phyloP scores from a whole-genome alignment of 2,113 vertebrate species.

The Indri indri region DNA sequence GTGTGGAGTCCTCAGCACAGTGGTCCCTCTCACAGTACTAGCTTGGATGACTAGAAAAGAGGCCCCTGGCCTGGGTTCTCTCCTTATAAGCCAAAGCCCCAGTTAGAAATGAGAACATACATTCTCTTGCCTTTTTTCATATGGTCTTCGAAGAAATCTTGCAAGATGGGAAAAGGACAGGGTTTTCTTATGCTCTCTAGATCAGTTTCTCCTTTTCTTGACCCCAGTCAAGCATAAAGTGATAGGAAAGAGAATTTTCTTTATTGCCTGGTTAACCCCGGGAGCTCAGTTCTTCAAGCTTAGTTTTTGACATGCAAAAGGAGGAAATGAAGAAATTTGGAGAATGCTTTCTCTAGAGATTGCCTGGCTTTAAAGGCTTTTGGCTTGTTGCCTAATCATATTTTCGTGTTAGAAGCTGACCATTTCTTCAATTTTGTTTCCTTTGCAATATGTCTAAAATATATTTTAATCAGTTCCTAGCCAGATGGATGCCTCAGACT shows the following conservation, averaged over 20 bases:
- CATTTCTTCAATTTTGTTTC: neutral
- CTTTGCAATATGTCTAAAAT: neutral
- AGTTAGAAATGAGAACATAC: neutral
- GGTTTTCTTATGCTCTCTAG: neutral
- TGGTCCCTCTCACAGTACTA: neutral
- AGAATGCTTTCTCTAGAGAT: neutral
- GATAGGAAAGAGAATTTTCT: neutral
- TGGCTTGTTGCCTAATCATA: neutral
- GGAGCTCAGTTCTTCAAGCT: neutral
- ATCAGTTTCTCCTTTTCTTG: neutral
- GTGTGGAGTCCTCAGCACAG: neutral
- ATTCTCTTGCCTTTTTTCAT: neutral
- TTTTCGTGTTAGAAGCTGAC: neutral
- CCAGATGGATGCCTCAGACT: neutral
- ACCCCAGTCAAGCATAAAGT: neutral
- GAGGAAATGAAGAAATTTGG: neutral
- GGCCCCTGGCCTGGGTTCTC: neutral
- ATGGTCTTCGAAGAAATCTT: neutral
- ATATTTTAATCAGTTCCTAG: neutral
- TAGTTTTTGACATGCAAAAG: neutral
- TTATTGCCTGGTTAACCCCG: neutral
- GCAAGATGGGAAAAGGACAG: neutral
- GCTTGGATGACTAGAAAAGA: neutral
- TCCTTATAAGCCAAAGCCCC: neutral
- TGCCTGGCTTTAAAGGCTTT: neutral